Conservation (phyloP, 2,888 invertebrate species). For the Lottia scabra region DNA sequence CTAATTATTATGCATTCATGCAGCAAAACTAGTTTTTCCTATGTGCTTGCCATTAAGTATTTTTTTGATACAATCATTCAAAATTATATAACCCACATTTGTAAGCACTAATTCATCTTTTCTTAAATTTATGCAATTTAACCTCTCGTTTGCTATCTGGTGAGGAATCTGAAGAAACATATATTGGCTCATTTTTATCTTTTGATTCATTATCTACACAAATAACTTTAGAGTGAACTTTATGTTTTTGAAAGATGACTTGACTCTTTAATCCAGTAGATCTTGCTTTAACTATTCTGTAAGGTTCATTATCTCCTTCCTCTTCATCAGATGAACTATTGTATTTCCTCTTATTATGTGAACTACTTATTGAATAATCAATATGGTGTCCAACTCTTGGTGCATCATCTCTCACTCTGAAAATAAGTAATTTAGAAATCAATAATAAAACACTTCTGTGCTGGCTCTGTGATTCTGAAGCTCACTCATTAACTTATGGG, state of each 20-base stretch:
- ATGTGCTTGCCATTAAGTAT: too few relatives aligned
- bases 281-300: slow-evolving; percentile 9
- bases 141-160: neutral
- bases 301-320: slow-evolving; percentile 13
- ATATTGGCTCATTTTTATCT: neutral
- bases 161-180: neutral
- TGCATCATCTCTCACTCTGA: slow-evolving; percentile 55
- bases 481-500: too few relatives aligned
- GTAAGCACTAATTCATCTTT: too few relatives aligned
- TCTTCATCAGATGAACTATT: slow-evolving; percentile 14
- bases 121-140: neutral
- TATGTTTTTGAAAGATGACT: slow-evolving; percentile 6
- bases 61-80: too few relatives aligned
- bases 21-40: too few relatives aligned
- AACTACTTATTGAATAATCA: neutral
- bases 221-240: slow-evolving; percentile 35
- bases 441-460: too few relatives aligned
- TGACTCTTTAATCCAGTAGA: neutral
- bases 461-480: too few relatives aligned
- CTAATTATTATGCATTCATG: too few relatives aligned
- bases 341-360: slow-evolving; percentile 13
- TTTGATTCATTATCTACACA: slow-evolving; percentile 16
- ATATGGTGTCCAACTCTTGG: slow-evolving; percentile 41
- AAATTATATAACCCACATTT: too few relatives aligned
- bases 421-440: too few relatives aligned